Evolutionary conservation across 2,888 invertebrate species (phyloP), one percentile per base, ranked within the genome.

Genomic region (Nymphalis polychloros): DNA sequence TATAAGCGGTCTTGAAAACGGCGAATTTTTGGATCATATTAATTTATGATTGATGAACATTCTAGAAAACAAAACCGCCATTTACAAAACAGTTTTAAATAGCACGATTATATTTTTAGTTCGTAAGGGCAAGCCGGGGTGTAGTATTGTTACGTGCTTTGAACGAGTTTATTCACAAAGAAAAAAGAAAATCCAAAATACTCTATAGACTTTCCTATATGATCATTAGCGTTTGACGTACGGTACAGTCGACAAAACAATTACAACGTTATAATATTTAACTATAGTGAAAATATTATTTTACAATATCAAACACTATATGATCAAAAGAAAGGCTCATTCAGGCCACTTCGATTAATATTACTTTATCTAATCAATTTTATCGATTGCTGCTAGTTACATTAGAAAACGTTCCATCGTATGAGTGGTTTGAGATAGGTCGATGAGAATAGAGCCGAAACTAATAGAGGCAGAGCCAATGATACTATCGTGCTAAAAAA

Each of bases 101-200:
- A 55, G 55, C 27, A 35, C 55, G 55, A 55, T 55, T 55, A 55
- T n/a, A 49, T 55, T 31, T 55, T 55, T 55, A 55, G 55, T 31
- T 55, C 55, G 19, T 49, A 55, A 59, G 59, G 53, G 60, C 23
- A 65, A 66, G 59, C 48, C 69, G 50, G 49, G 66, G 66, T 35
- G 53, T 64, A 41, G 23, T 16, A 46, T 52, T 65, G n/a, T 47
- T 62, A 66, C 59, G 67, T 67, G 69, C 63, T 52, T 59, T 46
- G 47, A 63, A 53, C 65, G 60, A 63, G 55, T 67, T 60, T 66
- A 59, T 69, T 63, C 48, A 63, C 69, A 69, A 59, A 60, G 63
- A 63, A 59, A 65, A 63, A 53, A 17, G 61, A 47, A 55, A 5
- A n/a, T n/a, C 3, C 27, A 52, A 46, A 53, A 52, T 59, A 60